phyloP scores from a whole-genome alignment of 1,140 invertebrate species.

The Heliconius hewitsoni region DNA sequence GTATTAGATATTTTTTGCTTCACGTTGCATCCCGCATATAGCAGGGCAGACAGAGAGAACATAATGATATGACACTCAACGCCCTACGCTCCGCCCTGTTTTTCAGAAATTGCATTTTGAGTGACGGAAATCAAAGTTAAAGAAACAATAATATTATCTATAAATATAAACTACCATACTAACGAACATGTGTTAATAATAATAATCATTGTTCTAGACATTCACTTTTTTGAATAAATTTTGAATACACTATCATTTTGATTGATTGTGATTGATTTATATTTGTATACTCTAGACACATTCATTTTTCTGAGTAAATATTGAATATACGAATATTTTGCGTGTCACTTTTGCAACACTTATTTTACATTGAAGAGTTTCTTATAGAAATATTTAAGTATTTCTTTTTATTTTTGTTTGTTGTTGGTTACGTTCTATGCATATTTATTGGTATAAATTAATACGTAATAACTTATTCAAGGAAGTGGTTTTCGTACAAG shows the following conservation, averaged over 20 bases:
- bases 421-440: neutral
- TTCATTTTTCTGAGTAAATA: neutral
- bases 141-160: no score
- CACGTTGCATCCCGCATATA: no score
- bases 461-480: constrained; percentile 13
- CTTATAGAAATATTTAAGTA: neutral
- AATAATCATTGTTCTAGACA: neutral
- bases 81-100: no score
- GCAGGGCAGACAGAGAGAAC: no score
- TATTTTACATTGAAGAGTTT: neutral
- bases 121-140: no score
- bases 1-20: constrained; percentile 8
- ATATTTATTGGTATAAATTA: neutral
- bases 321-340: neutral
- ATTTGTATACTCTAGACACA: neutral
- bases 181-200: no score
- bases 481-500: constrained; percentile 8
- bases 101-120: no score
- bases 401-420: neutral
- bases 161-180: no score
- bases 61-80: no score
- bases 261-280: no score
- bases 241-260: neutral
- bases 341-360: neutral
- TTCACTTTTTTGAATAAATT: neutral